Base-by-base conservation (phyloP, 1,140 invertebrate species). In the Maconellicoccus hirsutus region DNA sequence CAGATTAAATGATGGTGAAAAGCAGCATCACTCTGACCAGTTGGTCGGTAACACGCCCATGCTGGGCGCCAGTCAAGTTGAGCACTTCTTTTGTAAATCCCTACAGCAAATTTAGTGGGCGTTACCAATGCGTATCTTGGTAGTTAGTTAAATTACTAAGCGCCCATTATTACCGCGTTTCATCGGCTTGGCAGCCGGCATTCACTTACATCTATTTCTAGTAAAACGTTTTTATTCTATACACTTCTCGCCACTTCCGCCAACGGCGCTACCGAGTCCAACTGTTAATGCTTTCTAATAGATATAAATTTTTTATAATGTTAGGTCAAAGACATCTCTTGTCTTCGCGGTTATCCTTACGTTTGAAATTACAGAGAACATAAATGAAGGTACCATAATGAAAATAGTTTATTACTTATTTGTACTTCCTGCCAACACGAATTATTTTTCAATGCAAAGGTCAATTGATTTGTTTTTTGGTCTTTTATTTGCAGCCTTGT, bases 121-220 rank as follows among this genome's bases (percentile, higher is more conserved):
- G 61, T 66, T 66, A 66, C 61, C 61, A 66, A 25, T 66, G 61
- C 61, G 61, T 66, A 66, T 66, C 61, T 66, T 66, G 61, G 61
- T 66, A 66, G 61, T 66, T 66, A 66, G 61, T 66, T 66, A 26
- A 66, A 66, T 66, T 66, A 66, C 61, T 26, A 66, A 66, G 61
- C 61, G 61, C 61, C 61, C 61, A 66, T 66, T 25, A 66, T 66
- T 66, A 66, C 61, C 61, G 61, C 61, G 61, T 66, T 66, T 66
- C 61, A 66, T 66, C 61, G 61, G 21, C 16, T 52, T 52, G 42
- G 61, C 21, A 66, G 61, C 25, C 61, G 61, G 61, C 61, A 66
- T 66, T 66, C 61, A 66, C 61, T 66, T 66, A 66, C 61, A 23
- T 66, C 61, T 66, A 66, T 66, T 66, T 66, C 61, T 26, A 66